These are phyloP conservation scores for Acropora tenuis DNA, from an alignment of 64 coral and sea anemone genomes.

Conservation along the genomic window DNA sequence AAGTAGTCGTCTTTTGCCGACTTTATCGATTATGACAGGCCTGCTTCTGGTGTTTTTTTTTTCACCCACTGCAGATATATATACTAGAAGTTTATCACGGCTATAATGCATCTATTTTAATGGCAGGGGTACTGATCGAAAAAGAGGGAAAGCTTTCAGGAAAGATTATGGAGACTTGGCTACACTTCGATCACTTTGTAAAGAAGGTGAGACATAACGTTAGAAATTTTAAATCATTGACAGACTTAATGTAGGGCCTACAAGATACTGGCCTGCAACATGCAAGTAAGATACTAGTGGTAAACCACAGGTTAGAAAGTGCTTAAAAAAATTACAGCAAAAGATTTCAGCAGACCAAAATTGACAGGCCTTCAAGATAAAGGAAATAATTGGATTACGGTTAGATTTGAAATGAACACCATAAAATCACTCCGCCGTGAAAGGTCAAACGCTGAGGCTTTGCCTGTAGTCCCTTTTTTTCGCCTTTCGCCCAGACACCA, in stretches of 20 bases:
- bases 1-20: neutral
- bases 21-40: neutral
- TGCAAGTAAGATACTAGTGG: conserved; percentile 2
- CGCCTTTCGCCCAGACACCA: neutral
- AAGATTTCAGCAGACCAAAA: neutral
- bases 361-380: conserved; percentile 8
- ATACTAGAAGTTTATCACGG: neutral
- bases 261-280: neutral
- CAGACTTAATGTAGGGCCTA: neutral
- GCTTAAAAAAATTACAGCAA: neutral
- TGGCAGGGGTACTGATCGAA: conserved; percentile 21
- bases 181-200: conserved; percentile 13
- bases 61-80: neutral
- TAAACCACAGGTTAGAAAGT: neutral
- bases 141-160: conserved; percentile 1
- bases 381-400: neutral
- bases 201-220: conserved; percentile 1
- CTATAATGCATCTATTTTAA: neutral
- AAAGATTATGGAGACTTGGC: conserved; percentile 16
- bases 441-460: neutral
- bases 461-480: neutral
- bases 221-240: conserved; percentile 3
- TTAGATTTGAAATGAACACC: neutral
- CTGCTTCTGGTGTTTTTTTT: neutral
- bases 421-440: too few species aligned